These are phyloP conservation scores for Cyprinodon brontotheroides DNA, from an alignment of 2,113 vertebrate species.

Conservation along the genomic window DNA sequence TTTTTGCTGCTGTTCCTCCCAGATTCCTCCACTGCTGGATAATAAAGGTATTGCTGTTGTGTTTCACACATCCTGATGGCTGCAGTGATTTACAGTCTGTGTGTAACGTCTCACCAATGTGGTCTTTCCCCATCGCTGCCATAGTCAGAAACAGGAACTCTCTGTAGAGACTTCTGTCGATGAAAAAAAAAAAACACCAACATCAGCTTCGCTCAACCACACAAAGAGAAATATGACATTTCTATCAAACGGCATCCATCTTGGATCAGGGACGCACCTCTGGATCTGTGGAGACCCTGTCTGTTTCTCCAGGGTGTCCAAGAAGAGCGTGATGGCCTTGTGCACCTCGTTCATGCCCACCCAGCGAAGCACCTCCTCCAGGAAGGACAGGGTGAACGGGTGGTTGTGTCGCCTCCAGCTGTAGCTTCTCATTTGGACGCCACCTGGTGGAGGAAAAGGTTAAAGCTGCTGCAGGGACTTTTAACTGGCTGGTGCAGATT, in stretches of 20 bases:
- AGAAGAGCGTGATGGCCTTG: constrained; percentile 86
- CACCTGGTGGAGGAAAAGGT: constrained; percentile 55
- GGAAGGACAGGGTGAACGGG: constrained; percentile 84
- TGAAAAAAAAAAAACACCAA: not conserved
- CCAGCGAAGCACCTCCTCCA: constrained; percentile 87
- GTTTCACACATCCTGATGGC: too few relatives aligned
- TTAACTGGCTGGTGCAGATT: not conserved
- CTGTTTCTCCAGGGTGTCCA: constrained; percentile 81
- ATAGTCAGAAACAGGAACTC: constrained; percentile 91
- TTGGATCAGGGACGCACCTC: constrained; percentile 66
- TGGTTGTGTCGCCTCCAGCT: constrained; percentile 81
- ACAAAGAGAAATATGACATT: too few relatives aligned
- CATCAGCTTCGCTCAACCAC: not conserved
- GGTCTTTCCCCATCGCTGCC: constrained; percentile 92
- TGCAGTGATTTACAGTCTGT: too few relatives aligned
- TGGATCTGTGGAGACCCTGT: constrained; percentile 65
- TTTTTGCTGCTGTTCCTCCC: too few relatives aligned
- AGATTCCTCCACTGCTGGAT: too few relatives aligned
- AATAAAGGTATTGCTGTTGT: too few relatives aligned
- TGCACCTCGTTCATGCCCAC: constrained; percentile 91
- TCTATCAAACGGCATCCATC: too few relatives aligned
- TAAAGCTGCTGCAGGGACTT: not conserved
- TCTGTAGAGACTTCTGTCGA: constrained; percentile 88
- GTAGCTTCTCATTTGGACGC: constrained; percentile 74
- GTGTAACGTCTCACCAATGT: constrained; percentile 77